Percentiles rank a stretch among this genome's conserved stretches.
Conservation (phyloP, 2,113 vertebrate species). For the Columba livia region DNA sequence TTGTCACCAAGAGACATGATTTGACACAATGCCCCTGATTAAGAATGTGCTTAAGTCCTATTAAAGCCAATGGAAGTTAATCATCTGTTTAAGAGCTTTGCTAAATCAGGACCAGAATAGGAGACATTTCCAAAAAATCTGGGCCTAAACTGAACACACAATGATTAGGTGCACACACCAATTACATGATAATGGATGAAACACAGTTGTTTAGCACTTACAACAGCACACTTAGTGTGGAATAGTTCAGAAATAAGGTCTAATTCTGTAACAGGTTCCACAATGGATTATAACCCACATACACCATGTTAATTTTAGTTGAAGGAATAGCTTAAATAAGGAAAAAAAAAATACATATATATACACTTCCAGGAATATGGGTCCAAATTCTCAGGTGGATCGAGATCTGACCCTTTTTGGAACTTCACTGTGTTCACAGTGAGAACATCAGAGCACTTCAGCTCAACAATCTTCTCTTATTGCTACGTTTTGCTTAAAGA, state of each 20-base stretch:
- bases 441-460: neutral
- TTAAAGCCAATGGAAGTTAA: constrained; percentile 68
- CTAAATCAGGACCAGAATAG: constrained; percentile 68
- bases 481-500: constrained; percentile 1
- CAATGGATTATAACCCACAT: constrained; percentile 27
- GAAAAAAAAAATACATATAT: no score
- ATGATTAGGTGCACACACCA: constrained; percentile 54
- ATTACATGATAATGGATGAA: constrained; percentile 52
- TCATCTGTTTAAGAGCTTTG: constrained; percentile 69
- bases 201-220: constrained; percentile 51
- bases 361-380: neutral
- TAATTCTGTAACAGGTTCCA: constrained; percentile 41
- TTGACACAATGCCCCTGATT: constrained; percentile 61
- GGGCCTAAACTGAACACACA: constrained; percentile 28
- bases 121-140: constrained; percentile 68
- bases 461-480: neutral
- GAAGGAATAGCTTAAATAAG: neutral
- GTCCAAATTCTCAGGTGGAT: neutral
- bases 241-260: constrained; percentile 46
- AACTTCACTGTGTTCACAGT: neutral
- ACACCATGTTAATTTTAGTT: neutral
- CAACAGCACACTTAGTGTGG: constrained; percentile 18
- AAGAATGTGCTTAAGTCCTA: constrained; percentile 65
- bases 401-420: neutral
- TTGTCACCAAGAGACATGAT: constrained; percentile 50